phyloP scores from a whole-genome alignment of 2,888 invertebrate species.

The Tortrix viridana region DNA sequence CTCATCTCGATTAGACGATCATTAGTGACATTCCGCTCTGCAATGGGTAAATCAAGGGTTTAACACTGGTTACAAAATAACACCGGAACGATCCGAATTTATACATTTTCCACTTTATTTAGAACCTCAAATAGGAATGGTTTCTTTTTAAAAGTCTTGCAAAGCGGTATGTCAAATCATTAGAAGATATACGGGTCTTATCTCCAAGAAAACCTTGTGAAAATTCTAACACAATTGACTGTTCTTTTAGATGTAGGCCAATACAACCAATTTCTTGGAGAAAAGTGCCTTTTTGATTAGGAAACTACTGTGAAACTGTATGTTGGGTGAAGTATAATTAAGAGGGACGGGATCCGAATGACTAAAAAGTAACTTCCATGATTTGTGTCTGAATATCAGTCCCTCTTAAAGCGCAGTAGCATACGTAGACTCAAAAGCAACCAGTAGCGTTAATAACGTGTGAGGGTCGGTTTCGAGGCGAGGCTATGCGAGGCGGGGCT shows the following conservation, averaged over 20 bases:
- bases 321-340: constrained; percentile 14
- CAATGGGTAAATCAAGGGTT: no score
- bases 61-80: no score
- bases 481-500: constrained; percentile 21
- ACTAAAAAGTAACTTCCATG: no score
- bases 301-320: constrained; percentile 15
- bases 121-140: neutral
- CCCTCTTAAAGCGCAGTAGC: neutral
- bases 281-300: constrained; percentile 12
- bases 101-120: neutral
- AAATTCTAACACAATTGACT: neutral
- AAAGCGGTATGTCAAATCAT: constrained; percentile 10
- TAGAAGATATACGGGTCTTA: constrained; percentile 14
- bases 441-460: constrained; percentile 25
- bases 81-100: no score
- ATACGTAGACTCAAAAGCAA: neutral
- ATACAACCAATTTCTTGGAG: constrained; percentile 3
- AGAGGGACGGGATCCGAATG: no score
- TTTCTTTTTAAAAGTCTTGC: neutral
- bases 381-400: no score
- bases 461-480: constrained; percentile 49
- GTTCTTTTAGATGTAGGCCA: neutral
- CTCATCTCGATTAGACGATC: constrained; percentile 72
- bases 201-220: constrained; percentile 6
- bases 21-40: constrained; percentile 52